Conservation (phyloP, 2,888 invertebrate genomes). For the Apodemia zela region DNA sequence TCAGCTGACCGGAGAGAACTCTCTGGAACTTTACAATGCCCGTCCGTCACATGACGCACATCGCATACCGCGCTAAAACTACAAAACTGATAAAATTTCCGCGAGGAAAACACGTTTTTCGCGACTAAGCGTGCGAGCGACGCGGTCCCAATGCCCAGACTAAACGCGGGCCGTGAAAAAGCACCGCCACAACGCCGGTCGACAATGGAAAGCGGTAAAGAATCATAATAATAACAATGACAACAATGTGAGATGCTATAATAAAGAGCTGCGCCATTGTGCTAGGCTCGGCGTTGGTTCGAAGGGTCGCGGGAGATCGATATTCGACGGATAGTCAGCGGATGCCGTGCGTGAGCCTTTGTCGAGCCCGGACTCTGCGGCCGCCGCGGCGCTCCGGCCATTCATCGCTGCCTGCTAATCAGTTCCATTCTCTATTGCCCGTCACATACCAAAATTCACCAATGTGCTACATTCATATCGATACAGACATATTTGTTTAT, state of each 20-base stretch:
- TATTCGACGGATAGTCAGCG: constrained; percentile 74
- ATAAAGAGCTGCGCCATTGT: constrained; percentile 79
- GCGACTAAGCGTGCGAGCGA: constrained; percentile 76
- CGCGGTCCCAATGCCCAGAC: constrained; percentile 78
- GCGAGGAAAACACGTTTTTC: constrained; percentile 74
- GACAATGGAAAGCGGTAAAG: constrained; percentile 81
- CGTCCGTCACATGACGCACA: constrained; percentile 49
- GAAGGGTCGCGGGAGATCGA: constrained; percentile 78
- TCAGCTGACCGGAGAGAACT: constrained; percentile 39
- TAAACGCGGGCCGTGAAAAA: constrained; percentile 79
- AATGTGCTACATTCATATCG: constrained; percentile 20
- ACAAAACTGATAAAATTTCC: constrained; percentile 61
- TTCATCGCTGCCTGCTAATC: constrained; percentile 62
- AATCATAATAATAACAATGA: constrained; percentile 81
- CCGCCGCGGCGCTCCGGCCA: constrained; percentile 42
- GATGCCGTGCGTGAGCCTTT: constrained; percentile 70
- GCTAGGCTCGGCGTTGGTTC: constrained; percentile 74
- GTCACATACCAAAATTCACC: constrained; percentile 18
- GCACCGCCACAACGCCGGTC: constrained; percentile 79
- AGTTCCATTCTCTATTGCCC: constrained; percentile 42
- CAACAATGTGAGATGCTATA: constrained; percentile 81
- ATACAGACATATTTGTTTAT: background rate
- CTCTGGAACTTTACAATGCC: constrained; percentile 27
- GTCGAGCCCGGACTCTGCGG: constrained; percentile 41
- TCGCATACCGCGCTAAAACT: constrained; percentile 49